Evolutionary conservation across 2,888 invertebrate genomes (phyloP), one percentile per base, ranked within the genome.

Genomic region (Amblyjoppa proteus): DNA sequence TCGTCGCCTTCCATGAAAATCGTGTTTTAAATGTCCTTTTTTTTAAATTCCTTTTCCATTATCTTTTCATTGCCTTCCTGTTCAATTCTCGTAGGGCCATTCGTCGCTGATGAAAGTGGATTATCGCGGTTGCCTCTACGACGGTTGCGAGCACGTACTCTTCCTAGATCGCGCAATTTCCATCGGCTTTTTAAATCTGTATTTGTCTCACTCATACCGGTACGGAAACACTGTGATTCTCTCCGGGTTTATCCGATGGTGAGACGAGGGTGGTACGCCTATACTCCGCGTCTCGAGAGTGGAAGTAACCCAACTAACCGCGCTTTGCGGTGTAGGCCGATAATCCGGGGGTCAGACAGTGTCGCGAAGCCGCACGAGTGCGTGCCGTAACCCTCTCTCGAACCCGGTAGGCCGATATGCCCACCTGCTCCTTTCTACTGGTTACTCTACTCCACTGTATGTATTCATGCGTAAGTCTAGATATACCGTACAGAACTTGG

Each of bases 261-360:
- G 73, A 49, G 74, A 53, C 75, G 82, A 82, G 79, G 74, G 74
- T 74, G 66, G 81, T 68, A 74, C 84, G 49, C 75, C 76, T 84
- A 84, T 81, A 81, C 84, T 84, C 87, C 80, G 88, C 88, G 89
- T 87, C 83, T 88, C 85, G 85, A 87, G 86, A 83, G 87, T 87
- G 86, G 89, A 89, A 92, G 91, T 91, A 91, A 90, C 90, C 89
- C 88, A 85, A 87, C 85, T 86, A 83, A 84, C 88, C 87, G 85
- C 85, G 86, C 86, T 87, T 90, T 89, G 89, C 86, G 84, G 79
- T 88, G 84, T 93, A 93, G 93, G 92, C 92, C 90, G 92, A 93
- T 94, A 93, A 94, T 93, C 93, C 92, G 88, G 89, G 91, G 92
- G 93, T 93, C 93, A 93, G 94, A 93, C 93, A 90, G 91, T 91